A percentile compares a stretch with the other conserved stretches of the same genome.
Conservation (phyloP, 1,140 invertebrate genomes). For the Lamellibrachia luymesi region DNA sequence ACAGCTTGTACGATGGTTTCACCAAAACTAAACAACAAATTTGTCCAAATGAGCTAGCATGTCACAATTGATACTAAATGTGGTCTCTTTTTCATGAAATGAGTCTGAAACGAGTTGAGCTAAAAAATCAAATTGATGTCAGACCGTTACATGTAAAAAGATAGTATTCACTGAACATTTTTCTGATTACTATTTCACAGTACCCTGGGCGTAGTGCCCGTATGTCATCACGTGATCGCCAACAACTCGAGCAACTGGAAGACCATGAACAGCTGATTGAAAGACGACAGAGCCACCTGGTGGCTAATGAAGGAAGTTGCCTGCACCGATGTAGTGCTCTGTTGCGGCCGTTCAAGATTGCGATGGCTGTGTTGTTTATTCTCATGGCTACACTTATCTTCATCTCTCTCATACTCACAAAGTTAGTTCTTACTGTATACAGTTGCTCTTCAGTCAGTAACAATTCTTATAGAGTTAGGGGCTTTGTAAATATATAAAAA, state of each 20-base stretch:
- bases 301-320: constrained; percentile 39
- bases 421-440: constrained; percentile 44
- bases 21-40: no score
- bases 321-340: constrained; percentile 46
- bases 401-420: constrained; percentile 58
- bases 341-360: constrained; percentile 55
- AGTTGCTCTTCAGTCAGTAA: not conserved
- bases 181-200: not conserved
- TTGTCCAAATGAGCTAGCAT: no score
- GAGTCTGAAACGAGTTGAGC: no score
- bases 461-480: no score
- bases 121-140: no score
- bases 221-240: constrained; percentile 38
- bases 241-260: constrained; percentile 40
- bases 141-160: not conserved
- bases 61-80: no score
- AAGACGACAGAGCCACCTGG: constrained; percentile 45
- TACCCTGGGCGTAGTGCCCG: not conserved
- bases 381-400: constrained; percentile 54
- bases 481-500: constrained; percentile 12
- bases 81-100: no score
- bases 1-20: no score
- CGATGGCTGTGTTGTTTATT: constrained; percentile 51
- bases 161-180: not conserved
- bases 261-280: constrained; percentile 41